Base-by-base conservation (phyloP, 1,140 invertebrate genomes). In the Thereuonema tuberculata region DNA sequence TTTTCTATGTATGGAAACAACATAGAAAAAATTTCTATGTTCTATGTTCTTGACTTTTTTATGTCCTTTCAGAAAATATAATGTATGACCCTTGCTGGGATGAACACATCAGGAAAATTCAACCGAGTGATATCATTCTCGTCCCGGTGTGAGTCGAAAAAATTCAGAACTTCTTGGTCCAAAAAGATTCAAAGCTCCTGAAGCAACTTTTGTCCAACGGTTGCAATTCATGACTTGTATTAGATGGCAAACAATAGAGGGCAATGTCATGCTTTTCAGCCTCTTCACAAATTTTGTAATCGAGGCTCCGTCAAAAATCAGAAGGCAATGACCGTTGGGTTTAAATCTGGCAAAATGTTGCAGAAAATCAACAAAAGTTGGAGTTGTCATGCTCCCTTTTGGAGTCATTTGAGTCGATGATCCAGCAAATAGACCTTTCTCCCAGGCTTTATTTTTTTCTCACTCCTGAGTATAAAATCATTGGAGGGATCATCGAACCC, bases 141-240 rank as follows among this genome's bases (percentile, higher is more conserved):
- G 5, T 37, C 31, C 31, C 31, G 31, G 31, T 37, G 31, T 37
- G 31, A 37, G 31, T 37, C 31, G 17, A 26, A 66, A 60, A 20
- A 58, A 17, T 20, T 67, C 59, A 71, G 59, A 20, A 64, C 24
- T 63, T 72, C 68, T 59, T 67, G 52, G 64, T 74, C 72, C 71
- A 71, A 48, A 67, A 64, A 53, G 67, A 64, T 63, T 72, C 70
- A 55, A 68, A 72, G n/a, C 65, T 67, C 54, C 61, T 59, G 62
- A 66, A 68, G 3, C 71, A 67, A 20, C 65, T 50, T 67, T 72
- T 72, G 62, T 74, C 68, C 23, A 74, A 59, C 0, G 70, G 70
- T 61, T 75, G 73, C 1, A 74, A 61, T 64, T 74, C 69, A 58
- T 73, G 70, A 1, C 67, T 72, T 1, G 68, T 73, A 48, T 73